Base-by-base conservation (phyloP, 2,888 invertebrate species). In the Caenorhabditis doughertyi region DNA sequence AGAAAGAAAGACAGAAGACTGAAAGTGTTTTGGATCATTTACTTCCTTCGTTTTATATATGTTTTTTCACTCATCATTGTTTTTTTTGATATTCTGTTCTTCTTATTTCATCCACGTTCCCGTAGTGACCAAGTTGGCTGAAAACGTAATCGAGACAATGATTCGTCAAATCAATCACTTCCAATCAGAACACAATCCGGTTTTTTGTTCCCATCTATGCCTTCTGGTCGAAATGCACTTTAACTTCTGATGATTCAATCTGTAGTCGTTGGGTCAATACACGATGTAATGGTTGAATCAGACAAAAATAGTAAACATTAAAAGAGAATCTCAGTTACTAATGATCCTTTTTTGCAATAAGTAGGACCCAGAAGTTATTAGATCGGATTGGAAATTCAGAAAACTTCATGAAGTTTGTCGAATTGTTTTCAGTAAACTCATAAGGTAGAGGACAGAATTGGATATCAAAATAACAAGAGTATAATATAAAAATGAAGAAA, bases 201-300 rank as follows among this genome's bases (percentile, higher is more conserved):
- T 64, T 64, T 49, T 64, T 51, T 44, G 5, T 35, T 35, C 9
- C 13, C 21, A 13, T 29, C 44, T n/a, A 16, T 64, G 49, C 32
- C 47, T 64, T 49, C 64, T 64, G 64, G 49, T 64, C 29, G 64
- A 64, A 49, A 64, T 64, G 64, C 64, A 64, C 64, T 64, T 62
- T 8, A n/a, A n/a, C n/a, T n/a, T n/a, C n/a, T 47, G 64, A 64
- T 64, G 47, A 64, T n/a, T 64, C 64, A 44, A 47, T 42, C 35
- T 58, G 42, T 60, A 39, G 58, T 58, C 58, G 58, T 39, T 64
- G 64, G 64, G 64, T 64, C 47, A 64, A 42, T 23, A 16, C 16
- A 42, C 5, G 13, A 42, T 35, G 56, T 32, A 35, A 58, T 35
- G 42, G 58, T 58, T 42, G n/a, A 18, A 11, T 23, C 13, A 27